Conservation (phyloP, 2,888 invertebrate genomes). For the Euspilapteryx auroguttella region DNA sequence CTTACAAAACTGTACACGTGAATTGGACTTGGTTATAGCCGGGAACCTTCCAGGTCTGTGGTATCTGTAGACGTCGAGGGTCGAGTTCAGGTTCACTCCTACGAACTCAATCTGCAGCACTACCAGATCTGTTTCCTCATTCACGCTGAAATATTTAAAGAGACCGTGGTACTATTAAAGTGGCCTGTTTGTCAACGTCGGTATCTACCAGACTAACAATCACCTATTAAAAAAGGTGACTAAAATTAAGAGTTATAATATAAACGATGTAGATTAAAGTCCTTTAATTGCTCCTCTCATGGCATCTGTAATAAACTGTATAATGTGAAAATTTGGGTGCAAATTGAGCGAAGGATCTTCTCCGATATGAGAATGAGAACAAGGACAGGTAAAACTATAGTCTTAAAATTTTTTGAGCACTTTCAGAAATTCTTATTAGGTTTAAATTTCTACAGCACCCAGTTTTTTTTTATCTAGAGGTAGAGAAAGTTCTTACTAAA, state of each 20-base stretch:
- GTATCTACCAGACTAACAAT: background rate
- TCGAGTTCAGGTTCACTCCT: conserved; percentile 1
- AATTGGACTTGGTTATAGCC: conserved; percentile 2
- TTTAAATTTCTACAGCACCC: no score
- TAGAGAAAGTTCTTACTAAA: conserved; percentile 10
- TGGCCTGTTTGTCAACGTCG: background rate
- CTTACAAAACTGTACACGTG: background rate
- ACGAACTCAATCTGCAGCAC: conserved; percentile 5
- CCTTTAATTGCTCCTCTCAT: no score
- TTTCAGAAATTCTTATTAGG: no score
- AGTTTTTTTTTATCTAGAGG: background rate
- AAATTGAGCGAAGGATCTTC: no score
- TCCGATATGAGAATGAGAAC: no score
- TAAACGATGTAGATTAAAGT: no score
- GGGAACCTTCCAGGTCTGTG: conserved; percentile 6
- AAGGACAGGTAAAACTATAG: no score
- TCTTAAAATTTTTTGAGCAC: no score
- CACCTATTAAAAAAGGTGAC: no score
- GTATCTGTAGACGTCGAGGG: conserved; percentile 3
- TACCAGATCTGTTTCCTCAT: conserved; percentile 4
- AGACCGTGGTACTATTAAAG: background rate
- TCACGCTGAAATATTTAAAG: conserved; percentile 5
- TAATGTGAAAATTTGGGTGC: no score
- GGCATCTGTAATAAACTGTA: no score
- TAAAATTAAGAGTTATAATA: no score